A percentile compares a stretch with the other conserved stretches of the same genome.
Evolutionary conservation across 2,888 invertebrate species (phyloP).

Genomic region (Laothoe populi): DNA sequence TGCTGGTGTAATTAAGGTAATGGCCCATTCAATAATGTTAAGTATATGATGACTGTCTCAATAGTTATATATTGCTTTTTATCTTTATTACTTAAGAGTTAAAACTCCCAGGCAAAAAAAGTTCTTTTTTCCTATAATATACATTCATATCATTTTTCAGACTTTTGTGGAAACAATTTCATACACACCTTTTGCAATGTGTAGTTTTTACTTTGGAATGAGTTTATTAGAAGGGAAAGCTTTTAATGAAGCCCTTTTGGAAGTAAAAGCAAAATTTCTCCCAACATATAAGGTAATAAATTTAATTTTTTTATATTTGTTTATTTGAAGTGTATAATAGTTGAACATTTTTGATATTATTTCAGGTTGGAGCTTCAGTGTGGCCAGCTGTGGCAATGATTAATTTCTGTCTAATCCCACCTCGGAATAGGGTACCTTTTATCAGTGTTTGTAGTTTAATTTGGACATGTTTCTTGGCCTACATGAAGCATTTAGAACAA

Average conservation of each 20-base stretch:
- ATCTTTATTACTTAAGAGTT: neutral
- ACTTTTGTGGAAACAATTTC: conserved; percentile 90
- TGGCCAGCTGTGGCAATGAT: conserved; percentile 91
- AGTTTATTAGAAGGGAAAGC: conserved; percentile 89
- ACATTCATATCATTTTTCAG: conserved; percentile 63
- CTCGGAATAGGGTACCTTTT: conserved; percentile 90
- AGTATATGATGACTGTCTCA: neutral
- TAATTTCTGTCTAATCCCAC: conserved; percentile 89
- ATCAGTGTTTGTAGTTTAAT: conserved; percentile 90
- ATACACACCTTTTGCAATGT: conserved; percentile 91
- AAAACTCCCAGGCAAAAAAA: neutral
- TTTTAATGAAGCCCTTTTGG: conserved; percentile 86
- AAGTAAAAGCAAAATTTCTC: conserved; percentile 89
- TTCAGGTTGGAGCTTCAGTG: conserved; percentile 88
- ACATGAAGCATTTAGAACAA: conserved; percentile 88
- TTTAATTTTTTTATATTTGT: neutral
- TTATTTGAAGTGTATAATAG: neutral
- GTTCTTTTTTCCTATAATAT: neutral
- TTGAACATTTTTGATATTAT: conserved; percentile 32
- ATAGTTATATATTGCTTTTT: neutral
- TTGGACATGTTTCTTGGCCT: conserved; percentile 92
- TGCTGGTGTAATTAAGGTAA: conserved; percentile 90
- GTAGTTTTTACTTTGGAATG: conserved; percentile 91
- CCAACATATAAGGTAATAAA: conserved; percentile 89
- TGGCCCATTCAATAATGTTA: neutral